Percentiles rank a stretch among this genome's conserved stretches.
phyloP scores from a whole-genome alignment of 2,888 invertebrate genomes.

The Lagria hirta region DNA sequence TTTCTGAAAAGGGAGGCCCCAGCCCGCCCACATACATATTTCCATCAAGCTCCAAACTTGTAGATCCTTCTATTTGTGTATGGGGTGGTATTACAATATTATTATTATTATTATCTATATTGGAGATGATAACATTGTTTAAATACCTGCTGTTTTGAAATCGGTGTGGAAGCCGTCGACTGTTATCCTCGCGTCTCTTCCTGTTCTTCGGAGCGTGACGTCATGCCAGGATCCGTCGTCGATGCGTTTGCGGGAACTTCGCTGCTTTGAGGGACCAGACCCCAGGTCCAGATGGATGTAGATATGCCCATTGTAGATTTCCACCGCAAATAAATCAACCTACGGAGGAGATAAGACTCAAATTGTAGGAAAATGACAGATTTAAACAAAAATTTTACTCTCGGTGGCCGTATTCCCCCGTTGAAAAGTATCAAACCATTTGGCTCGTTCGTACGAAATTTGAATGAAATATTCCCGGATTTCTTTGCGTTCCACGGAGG shows the following conservation, averaged over 20 bases:
- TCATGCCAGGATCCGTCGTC: constrained; percentile 95
- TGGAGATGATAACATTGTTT: constrained; percentile 23
- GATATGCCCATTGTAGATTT: constrained; percentile 90
- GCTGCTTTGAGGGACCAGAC: constrained; percentile 83
- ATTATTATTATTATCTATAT: constrained; percentile 2
- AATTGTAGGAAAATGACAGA: no score
- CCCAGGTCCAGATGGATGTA: constrained; percentile 92
- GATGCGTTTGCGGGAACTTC: constrained; percentile 78
- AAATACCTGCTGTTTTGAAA: constrained; percentile 78
- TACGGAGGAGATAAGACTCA: no score
- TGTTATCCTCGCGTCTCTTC: constrained; percentile 82
- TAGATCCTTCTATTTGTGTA: constrained; percentile 85
- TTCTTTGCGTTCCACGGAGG: constrained; percentile 92
- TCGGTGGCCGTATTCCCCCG: constrained; percentile 75
- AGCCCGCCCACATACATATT: constrained; percentile 87
- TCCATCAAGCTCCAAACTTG: constrained; percentile 84
- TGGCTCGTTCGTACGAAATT: constrained; percentile 93
- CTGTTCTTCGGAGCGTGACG: constrained; percentile 78
- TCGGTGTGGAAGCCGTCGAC: constrained; percentile 88
- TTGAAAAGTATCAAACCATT: constrained; percentile 93
- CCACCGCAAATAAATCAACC: constrained; percentile 92
- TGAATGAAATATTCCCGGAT: constrained; percentile 87
- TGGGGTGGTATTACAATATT: no score
- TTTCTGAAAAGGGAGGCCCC: constrained; percentile 75
- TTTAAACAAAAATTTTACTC: constrained; percentile 59